Percentiles rank a stretch among this genome's conserved stretches.
These are phyloP conservation scores for Mechanitis mazaeus DNA, from an alignment of 2,888 invertebrate species.

Conservation along the genomic window DNA sequence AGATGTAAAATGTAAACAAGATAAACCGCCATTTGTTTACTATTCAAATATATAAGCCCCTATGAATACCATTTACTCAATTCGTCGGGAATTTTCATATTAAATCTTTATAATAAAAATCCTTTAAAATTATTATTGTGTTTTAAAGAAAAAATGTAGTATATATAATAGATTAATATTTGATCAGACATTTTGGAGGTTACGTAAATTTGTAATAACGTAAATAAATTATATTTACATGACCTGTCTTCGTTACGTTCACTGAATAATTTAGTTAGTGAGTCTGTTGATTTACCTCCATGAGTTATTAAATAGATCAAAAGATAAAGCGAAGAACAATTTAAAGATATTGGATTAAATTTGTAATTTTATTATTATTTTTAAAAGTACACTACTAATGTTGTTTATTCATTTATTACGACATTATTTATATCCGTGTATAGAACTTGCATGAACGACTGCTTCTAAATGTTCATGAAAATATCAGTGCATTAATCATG, in stretches of 20 bases:
- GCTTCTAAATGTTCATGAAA: not conserved
- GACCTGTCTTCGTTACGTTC: not conserved
- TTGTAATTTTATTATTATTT: not conserved
- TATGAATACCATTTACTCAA: too few relatives aligned
- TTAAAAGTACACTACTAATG: not conserved
- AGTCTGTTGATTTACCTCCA: not conserved
- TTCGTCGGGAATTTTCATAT: too few relatives aligned
- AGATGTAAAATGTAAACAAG: too few relatives aligned
- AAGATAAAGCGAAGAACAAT: not conserved
- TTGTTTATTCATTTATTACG: not conserved
- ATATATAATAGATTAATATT: too few relatives aligned
- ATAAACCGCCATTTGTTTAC: too few relatives aligned
- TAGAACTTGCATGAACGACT: not conserved
- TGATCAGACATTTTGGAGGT: too few relatives aligned
- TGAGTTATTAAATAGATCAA: not conserved
- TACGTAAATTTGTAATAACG: not conserved
- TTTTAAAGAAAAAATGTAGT: too few relatives aligned
- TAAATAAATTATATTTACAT: not conserved
- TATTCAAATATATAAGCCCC: too few relatives aligned
- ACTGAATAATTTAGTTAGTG: not conserved
- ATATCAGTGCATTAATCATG: conserved; percentile 1
- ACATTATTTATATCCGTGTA: too few relatives aligned
- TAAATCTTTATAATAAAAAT: too few relatives aligned
- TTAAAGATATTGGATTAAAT: not conserved
- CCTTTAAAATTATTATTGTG: too few relatives aligned